Evolutionary conservation across 2,797 vertebrate species (phyloP), one percentile per base, ranked within the genome.

Genomic region (Denticeps clupeoides): DNA sequence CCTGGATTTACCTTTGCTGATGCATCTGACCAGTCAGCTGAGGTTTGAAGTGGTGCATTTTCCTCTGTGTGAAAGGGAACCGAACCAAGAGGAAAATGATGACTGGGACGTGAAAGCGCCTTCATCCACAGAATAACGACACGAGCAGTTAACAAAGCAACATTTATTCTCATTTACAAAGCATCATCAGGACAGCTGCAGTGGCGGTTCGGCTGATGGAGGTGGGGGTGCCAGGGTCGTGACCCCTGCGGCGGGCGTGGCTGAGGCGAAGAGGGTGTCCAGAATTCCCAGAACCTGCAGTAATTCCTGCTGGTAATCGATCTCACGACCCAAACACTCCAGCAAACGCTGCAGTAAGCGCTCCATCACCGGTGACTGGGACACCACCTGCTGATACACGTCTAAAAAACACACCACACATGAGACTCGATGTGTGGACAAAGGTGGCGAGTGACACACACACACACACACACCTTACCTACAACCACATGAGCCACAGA

Each of bases 201-300:
- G 55, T 37, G 53, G 44, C 72, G 33, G 0, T 41, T 45, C 72
- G 64, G 56, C 78, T 70, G 61, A 60, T 85, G 62, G 79, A 89
- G 7, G 82, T 75, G 5, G 85, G 75, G 57, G 87, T 79, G 16
- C 76, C 67, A 4, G 70, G 55, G 44, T 72, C 31, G 0, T 40
- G 45, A 71, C 65, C 56, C 77, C 70, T 61, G 60, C 85, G 64
- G 80, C 89, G 5, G 82, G 76, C 7, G 85, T 75, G 56, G 86
- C 79, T 18, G 89, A 86, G 56, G 94, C 88, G 55, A 99, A 97
- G 31, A 99, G 73, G 1, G 89, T 87, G 80, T 97, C 95, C 82
- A 99, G 82, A 89, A 98, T 98, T 44, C 95, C 95, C 60, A 99
- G 67, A 43, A 91, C 89, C 72, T 95, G 89, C 23, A 97, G 54